These are phyloP conservation scores for Lasioglossum marginatum DNA, from an alignment of 2,888 invertebrate genomes.

Conservation along the genomic window DNA sequence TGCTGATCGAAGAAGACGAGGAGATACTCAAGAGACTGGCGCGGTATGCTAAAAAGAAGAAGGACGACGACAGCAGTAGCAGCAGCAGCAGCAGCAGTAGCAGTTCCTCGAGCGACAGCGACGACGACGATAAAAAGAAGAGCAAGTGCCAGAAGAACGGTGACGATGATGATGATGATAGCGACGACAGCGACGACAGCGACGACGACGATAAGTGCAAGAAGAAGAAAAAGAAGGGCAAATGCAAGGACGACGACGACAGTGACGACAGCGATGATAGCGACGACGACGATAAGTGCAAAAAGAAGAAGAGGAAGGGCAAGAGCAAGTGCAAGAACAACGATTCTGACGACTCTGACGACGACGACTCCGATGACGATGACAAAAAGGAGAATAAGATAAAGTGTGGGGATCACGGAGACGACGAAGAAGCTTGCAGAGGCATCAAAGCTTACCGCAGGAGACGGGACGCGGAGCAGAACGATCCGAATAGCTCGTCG, in stretches of 20 bases:
- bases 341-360: constrained; percentile 8
- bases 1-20: constrained; percentile 6
- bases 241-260: background rate
- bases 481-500: background rate
- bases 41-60: constrained; percentile 45
- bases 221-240: constrained; percentile 20
- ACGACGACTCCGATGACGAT: background rate
- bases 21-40: background rate
- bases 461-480: background rate
- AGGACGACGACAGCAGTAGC: constrained; percentile 37
- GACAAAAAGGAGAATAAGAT: background rate
- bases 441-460: background rate
- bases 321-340: background rate
- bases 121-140: constrained; percentile 36
- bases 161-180: constrained; percentile 17
- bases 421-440: background rate
- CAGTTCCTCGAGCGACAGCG: constrained; percentile 53
- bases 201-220: constrained; percentile 24
- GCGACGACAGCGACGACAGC: constrained; percentile 24
- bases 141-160: constrained; percentile 2
- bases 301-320: constrained; percentile 4
- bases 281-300: constrained; percentile 19
- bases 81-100: constrained; percentile 54
- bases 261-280: constrained; percentile 11
- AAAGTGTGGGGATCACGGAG: background rate